Evolutionary conservation across 2,797 vertebrate genomes (phyloP), one percentile per base, ranked within the genome.

Genomic region (Gallinago nigripennis): DNA sequence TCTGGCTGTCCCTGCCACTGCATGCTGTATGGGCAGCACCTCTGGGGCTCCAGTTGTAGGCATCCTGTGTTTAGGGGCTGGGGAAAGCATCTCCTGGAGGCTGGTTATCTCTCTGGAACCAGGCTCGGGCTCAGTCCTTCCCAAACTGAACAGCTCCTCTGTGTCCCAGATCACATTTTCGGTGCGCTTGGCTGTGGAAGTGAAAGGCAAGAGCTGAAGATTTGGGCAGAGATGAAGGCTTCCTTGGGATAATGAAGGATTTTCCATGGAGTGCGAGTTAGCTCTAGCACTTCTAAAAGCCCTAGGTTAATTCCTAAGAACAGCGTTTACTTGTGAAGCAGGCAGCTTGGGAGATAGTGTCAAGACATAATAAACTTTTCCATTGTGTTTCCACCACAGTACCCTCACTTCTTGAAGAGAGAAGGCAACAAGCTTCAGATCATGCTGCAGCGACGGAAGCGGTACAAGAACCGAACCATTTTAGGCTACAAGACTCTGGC

Each of bases 341-440:
- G 60, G 45, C 35, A 63, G 20, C 66, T 79, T 54, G 27, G 35
- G 35, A 72, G 27, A 35, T 23, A 54, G 1, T 4, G 18, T 45
- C 43, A 35, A 45, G 43, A 25, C 2, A 0, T 82, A 71, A 46
- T 70, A 11, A 91, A 53, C 23, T 53, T 83, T 69, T 45, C 6
- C 7, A 2, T 79, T 88, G 39, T 90, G 30, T 89, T 94, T 92
- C 65, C 71, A 48, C 39, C 6, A 4, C 96, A 99, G 99, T 99
- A 99, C 68, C 99, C 99, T 56, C 99, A 99, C 97, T 99, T 99
- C 97, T 89, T 99, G 93, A 99, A 99, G 91, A 98, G 99, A 83
- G 99, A 99, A 92, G 99, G 99, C 71, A 99, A 99, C 98, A 99
- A 99, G 95, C 98, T 99, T 56, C 99, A 99, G 97, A 98, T 99